phyloP scores from a whole-genome alignment of 2,797 vertebrate species.

The Sandelia bainsii region DNA sequence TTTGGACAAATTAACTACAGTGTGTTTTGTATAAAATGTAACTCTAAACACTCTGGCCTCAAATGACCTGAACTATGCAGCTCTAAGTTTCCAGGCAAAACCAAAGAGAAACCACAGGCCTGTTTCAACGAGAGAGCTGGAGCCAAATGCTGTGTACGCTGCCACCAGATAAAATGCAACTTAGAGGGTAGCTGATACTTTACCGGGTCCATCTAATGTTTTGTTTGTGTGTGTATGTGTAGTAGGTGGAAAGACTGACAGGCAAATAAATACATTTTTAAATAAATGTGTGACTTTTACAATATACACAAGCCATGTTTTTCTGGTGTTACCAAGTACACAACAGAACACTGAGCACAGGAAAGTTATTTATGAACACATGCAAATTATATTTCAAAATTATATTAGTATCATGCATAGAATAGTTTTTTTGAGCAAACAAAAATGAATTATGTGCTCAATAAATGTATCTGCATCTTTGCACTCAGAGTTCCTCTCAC shows the following conservation, averaged over 20 bases:
- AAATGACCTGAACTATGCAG: slow-evolving; percentile 35
- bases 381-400: no score
- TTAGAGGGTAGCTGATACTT: not conserved
- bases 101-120: slow-evolving; percentile 11
- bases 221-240: not conserved
- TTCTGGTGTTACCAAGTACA: no score
- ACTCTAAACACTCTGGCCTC: not conserved
- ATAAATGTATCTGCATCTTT: no score
- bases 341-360: no score
- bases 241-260: no score
- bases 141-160: slow-evolving; percentile 48
- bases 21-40: not conserved
- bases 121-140: slow-evolving; percentile 6
- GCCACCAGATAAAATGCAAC: slow-evolving; percentile 39
- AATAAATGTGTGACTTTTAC: not conserved
- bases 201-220: not conserved
- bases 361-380: no score
- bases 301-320: not conserved
- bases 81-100: slow-evolving; percentile 33
- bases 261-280: no score
- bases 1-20: not conserved
- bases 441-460: no score
- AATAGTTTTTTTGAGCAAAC: no score
- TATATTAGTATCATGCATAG: no score
- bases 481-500: no score